Percentiles rank a stretch among this genome's conserved stretches.
Conservation (phyloP, 2,888 invertebrate species). For the Polymixis flavicincta region DNA sequence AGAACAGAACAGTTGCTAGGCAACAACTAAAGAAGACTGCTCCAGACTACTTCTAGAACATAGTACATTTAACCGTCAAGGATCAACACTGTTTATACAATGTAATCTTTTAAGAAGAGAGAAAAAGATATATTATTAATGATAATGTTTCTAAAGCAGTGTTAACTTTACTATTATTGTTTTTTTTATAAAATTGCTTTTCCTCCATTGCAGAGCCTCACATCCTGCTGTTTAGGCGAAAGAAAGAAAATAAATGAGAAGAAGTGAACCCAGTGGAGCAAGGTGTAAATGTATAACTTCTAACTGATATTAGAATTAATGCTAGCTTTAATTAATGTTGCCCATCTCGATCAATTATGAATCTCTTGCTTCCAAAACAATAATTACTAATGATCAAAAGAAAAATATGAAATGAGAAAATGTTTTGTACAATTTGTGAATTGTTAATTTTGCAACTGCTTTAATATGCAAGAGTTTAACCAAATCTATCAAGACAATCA, state of each 20-base stretch:
- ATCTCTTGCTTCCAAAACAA: conserved; percentile 48
- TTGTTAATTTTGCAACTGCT: too few species aligned
- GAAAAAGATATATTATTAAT: too few species aligned
- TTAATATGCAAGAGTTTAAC: neutral
- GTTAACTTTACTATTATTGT: neutral
- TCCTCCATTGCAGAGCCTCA: conserved; percentile 94
- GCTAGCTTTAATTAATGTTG: conserved; percentile 71
- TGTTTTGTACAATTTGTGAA: neutral
- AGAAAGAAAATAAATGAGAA: conserved; percentile 87
- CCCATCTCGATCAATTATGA: conserved; percentile 72
- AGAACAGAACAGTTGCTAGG: too few species aligned
- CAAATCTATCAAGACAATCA: neutral
- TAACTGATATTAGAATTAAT: conserved; percentile 73
- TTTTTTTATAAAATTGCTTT: conserved; percentile 1
- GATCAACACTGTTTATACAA: too few species aligned
- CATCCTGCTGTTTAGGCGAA: conserved; percentile 95
- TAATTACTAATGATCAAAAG: conserved; percentile 24
- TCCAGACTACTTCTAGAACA: too few species aligned
- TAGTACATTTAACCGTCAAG: too few species aligned
- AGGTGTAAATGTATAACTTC: conserved; percentile 78
- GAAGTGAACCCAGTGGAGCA: conserved; percentile 33
- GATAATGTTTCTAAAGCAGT: neutral
- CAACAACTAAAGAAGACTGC: too few species aligned
- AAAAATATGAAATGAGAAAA: conserved; percentile 17
- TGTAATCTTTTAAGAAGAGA: too few species aligned